Conservation (phyloP, 23 tunicate genomes). For the Styela clava region DNA sequence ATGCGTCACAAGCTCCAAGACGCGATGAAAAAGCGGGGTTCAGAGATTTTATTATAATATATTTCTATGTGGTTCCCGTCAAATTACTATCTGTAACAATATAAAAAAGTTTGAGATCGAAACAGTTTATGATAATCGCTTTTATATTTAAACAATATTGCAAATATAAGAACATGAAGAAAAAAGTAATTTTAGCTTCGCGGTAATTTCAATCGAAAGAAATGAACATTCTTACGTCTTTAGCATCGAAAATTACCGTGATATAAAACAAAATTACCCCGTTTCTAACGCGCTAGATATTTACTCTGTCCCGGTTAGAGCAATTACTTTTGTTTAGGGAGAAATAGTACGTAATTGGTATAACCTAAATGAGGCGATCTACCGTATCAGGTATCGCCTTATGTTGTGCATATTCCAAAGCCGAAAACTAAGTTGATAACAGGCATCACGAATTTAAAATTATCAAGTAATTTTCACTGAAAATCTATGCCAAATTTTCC, state of each 20-base stretch:
- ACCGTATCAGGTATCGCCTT: background rate
- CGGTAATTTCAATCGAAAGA: constrained; percentile 18
- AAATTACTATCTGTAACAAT: too few relatives aligned
- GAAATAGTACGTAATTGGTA: constrained; percentile 7
- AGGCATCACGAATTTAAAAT: too few relatives aligned
- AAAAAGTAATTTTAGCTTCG: background rate
- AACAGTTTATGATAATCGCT: too few relatives aligned
- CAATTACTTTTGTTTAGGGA: constrained; percentile 25
- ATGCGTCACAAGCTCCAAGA: too few relatives aligned
- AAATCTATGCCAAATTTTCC: too few relatives aligned
- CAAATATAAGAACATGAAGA: too few relatives aligned
- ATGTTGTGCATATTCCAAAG: background rate
- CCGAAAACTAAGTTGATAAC: background rate
- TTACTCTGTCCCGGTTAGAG: constrained; percentile 25
- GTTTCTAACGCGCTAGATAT: background rate
- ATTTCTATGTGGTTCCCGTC: too few relatives aligned
- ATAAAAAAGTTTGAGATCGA: too few relatives aligned
- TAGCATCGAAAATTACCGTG: constrained; percentile 5
- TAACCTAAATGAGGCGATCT: background rate
- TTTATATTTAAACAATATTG: too few relatives aligned
- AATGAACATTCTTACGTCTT: background rate
- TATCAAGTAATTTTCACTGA: too few relatives aligned
- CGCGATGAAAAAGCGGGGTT: too few relatives aligned
- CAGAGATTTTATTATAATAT: too few relatives aligned
- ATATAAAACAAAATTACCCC: constrained; percentile 21